Conservation (phyloP, 1,140 invertebrate genomes). For the Euwallacea fornicatus region DNA sequence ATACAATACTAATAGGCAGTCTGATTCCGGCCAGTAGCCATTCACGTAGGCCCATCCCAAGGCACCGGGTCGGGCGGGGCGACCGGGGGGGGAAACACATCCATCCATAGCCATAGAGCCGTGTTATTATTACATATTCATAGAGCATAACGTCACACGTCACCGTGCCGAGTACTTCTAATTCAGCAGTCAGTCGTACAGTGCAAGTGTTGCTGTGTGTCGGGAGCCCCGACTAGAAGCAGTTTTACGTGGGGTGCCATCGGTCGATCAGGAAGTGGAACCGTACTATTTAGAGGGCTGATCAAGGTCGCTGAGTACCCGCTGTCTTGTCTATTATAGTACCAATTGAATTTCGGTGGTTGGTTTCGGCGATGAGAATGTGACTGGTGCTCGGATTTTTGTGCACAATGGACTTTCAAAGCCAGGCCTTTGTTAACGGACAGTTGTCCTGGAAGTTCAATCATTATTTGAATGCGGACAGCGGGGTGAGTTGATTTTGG, state of each 20-base stretch:
- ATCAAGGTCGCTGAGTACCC: neutral
- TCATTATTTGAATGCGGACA: constrained; percentile 39
- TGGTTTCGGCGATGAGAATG: neutral
- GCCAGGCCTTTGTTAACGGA: constrained; percentile 27
- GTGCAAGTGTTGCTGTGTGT: constrained; percentile 6
- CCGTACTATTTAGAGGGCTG: neutral
- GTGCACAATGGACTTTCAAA: constrained; percentile 41
- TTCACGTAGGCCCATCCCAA: neutral
- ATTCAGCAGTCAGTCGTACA: constrained; percentile 24
- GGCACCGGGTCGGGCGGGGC: neutral
- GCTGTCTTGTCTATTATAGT: too few relatives aligned
- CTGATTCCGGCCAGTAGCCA: neutral
- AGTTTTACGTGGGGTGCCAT: neutral
- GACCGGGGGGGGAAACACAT: constrained; percentile 1
- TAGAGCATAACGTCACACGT: constrained; percentile 40
- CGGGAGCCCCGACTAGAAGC: neutral
- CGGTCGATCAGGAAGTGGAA: neutral
- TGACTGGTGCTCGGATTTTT: neutral
- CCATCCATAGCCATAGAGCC: constrained; percentile 34
- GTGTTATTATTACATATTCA: constrained; percentile 44
- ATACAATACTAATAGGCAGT: too few relatives aligned
- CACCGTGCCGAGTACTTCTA: constrained; percentile 23
- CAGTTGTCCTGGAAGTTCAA: constrained; percentile 40
- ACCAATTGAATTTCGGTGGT: neutral
- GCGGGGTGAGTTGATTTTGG: constrained; percentile 36